Base-by-base conservation (phyloP, 2,888 invertebrate genomes). In the Clivina fossor region DNA sequence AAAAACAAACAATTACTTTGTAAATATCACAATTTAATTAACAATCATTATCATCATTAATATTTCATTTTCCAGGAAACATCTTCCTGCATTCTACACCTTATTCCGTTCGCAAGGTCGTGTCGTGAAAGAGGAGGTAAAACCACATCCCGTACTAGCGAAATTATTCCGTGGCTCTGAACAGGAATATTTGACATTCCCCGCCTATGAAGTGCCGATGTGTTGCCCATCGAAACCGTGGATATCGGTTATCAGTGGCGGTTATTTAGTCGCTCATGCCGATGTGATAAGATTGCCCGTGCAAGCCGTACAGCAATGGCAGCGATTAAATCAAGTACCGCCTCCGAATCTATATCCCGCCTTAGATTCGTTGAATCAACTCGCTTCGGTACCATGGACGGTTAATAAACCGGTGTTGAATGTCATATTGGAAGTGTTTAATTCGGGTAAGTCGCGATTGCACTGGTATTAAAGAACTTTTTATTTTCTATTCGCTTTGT, bases 311-410 rank as follows among this genome's bases (percentile, higher is more conserved):
- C 80, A 80, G 56, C 89, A 90, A 68, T 79, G 78, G 76, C 76
- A 81, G 15, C 76, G 82, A 2, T 72, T 93, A 48, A 74, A 79
- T 30, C 75, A 79, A 13, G 74, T 80, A 1, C 79, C 82, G 2
- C 68, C 76, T 0, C 76, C 79, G 18, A 75, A 85, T 62, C 71
- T 95, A 20, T 87, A 88, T 72, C 93, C 97, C 0, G 82, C 88
- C 2, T 77, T 94, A 44, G 98, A 99, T 76, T 86, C 93, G 16
- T 78, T 99, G 28, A 99, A 98, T 77, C 90, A 93, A 69, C 79
- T 98, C n/a, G 86, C 88, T 0, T 83, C 90, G 46, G 85, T 93
- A 56, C 94, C 98, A 0, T 99, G 99, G 99, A 82, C 76, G 64
- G 86, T 99, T 40, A 98, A 99, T 71, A 78, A 81, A 51, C 78